These are phyloP conservation scores for Drosophila azteca DNA, from an alignment of 1,140 invertebrate species.

Conservation along the genomic window DNA sequence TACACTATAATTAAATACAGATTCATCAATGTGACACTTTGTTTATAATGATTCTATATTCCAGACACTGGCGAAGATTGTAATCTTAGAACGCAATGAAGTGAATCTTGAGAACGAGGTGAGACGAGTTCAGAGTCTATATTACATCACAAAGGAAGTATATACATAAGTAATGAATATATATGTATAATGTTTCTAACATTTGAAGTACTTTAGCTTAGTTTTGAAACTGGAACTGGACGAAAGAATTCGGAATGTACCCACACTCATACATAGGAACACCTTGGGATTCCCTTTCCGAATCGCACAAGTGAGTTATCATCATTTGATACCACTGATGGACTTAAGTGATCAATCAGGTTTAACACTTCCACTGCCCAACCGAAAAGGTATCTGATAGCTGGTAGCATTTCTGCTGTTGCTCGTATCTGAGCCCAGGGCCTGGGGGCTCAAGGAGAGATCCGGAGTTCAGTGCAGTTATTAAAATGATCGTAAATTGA, in stretches of 20 bases:
- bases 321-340: too few species aligned
- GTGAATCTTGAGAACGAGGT: too few species aligned
- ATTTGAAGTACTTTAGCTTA: too few species aligned
- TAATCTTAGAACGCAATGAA: constrained; percentile 12
- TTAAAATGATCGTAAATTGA: constrained; percentile 45
- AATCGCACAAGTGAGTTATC: too few species aligned
- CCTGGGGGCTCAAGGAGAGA: constrained; percentile 5
- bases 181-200: too few species aligned
- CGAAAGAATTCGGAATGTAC: too few species aligned
- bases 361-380: constrained; percentile 53
- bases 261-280: too few species aligned
- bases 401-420: constrained; percentile 39
- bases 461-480: constrained; percentile 20
- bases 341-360: constrained; percentile 45
- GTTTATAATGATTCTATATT: constrained; percentile 1
- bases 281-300: too few species aligned
- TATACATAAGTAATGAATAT: too few species aligned
- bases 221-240: too few species aligned
- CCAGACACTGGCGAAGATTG: constrained; percentile 3
- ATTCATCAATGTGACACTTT: constrained; percentile 30
- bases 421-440: neutral
- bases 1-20: neutral
- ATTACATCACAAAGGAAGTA: too few species aligned
- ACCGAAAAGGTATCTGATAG: constrained; percentile 45
- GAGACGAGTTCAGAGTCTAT: too few species aligned